phyloP scores from a whole-genome alignment of 2,113 vertebrate species.

The Lipophrys pholis region DNA sequence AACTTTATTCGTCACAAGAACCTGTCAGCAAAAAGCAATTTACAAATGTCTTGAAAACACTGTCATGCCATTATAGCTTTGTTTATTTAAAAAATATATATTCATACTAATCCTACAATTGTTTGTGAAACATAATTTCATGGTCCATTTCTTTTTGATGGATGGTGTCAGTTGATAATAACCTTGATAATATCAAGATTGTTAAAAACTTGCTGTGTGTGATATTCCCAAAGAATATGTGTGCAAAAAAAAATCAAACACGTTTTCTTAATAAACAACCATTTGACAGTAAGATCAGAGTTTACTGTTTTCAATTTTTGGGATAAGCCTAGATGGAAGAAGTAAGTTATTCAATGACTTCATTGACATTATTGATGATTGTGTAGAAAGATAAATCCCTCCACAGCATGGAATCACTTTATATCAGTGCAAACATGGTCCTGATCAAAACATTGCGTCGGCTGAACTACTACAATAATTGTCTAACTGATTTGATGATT shows the following conservation, averaged over 20 bases:
- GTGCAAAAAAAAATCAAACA: too few species aligned
- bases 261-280: constrained; percentile 41
- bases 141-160: constrained; percentile 12
- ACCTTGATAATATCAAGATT: background rate
- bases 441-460: too few species aligned
- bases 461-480: too few species aligned
- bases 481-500: too few species aligned
- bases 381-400: constrained; percentile 2
- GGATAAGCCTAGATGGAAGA: background rate
- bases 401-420: background rate
- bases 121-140: constrained; percentile 11
- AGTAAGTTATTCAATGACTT: background rate
- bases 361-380: background rate
- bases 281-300: constrained; percentile 15
- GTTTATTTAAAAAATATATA: constrained; percentile 21
- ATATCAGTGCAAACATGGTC: too few species aligned
- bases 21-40: constrained; percentile 5
- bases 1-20: background rate
- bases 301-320: background rate
- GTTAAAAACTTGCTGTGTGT: background rate
- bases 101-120: background rate
- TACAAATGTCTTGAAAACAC: constrained; percentile 12
- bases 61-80: constrained; percentile 3
- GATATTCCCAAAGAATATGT: too few species aligned
- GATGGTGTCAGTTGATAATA: background rate